These are phyloP conservation scores for Syritta pipiens DNA, from an alignment of 2,888 invertebrate species.

Conservation along the genomic window DNA sequence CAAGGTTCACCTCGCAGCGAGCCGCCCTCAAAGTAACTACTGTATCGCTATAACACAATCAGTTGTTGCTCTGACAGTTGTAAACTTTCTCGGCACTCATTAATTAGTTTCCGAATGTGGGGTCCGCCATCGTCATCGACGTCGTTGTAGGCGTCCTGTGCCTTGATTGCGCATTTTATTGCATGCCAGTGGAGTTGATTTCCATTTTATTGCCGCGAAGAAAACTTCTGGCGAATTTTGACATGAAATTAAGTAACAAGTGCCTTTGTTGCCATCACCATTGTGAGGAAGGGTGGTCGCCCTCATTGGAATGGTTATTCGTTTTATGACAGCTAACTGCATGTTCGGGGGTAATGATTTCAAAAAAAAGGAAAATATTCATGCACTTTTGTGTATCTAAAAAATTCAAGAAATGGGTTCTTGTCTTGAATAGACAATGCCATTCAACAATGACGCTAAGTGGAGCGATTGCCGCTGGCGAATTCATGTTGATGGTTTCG, in stretches of 20 bases:
- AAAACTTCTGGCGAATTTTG: conserved; percentile 32
- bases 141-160: background rate
- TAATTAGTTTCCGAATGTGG: conserved; percentile 55
- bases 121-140: background rate
- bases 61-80: conserved; percentile 49
- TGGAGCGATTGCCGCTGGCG: background rate
- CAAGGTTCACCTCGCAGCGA: conserved; percentile 7
- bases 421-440: background rate
- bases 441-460: background rate
- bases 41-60: conserved; percentile 37
- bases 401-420: conserved; percentile 2
- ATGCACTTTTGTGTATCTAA: too few species aligned
- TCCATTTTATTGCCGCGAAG: conserved; percentile 34
- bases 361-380: background rate
- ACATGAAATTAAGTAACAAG: conserved; percentile 39
- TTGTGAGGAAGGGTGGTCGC: background rate
- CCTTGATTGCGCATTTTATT: conserved; percentile 11
- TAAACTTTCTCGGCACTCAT: conserved; percentile 45
- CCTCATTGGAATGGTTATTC: background rate
- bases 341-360: conserved; percentile 4
- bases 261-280: conserved; percentile 10
- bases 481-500: conserved; percentile 13
- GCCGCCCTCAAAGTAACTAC: conserved; percentile 2
- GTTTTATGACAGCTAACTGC: background rate
- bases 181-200: conserved; percentile 26